Percentiles rank a stretch among this genome's conserved stretches.
Evolutionary conservation across 2,888 invertebrate genomes (phyloP).

Genomic region (Amaurobius ferox): DNA sequence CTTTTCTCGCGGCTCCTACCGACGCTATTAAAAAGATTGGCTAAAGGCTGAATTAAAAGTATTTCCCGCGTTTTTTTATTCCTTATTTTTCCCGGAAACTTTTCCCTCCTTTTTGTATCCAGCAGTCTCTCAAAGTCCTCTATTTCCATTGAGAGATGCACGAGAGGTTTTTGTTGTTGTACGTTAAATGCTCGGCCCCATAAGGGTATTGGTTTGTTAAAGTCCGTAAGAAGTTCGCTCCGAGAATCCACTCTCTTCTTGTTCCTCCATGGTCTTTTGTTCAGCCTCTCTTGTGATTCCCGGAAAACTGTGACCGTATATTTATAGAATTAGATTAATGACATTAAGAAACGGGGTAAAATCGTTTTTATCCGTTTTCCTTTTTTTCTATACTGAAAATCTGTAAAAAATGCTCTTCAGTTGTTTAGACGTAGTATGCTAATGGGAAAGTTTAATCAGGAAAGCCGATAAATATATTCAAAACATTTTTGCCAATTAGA

Average conservation of each 20-base stretch:
- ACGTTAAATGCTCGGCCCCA: slow-evolving; percentile 15
- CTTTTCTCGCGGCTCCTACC: slow-evolving; percentile 50
- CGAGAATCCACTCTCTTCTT: neutral
- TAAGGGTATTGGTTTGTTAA: slow-evolving; percentile 61
- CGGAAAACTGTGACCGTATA: neutral
- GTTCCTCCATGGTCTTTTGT: neutral
- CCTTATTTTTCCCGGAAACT: slow-evolving; percentile 32
- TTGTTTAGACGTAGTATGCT: no score
- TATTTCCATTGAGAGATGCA: slow-evolving; percentile 57
- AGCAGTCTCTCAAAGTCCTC: slow-evolving; percentile 35
- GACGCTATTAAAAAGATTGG: slow-evolving; percentile 70
- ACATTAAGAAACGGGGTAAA: neutral
- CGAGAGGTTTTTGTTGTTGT: slow-evolving; percentile 16
- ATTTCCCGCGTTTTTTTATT: slow-evolving; percentile 29
- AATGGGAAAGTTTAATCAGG: neutral
- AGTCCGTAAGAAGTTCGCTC: slow-evolving; percentile 1
- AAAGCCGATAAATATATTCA: neutral
- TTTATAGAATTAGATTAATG: slow-evolving; percentile 7
- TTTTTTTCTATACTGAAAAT: neutral
- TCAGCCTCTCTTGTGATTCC: neutral
- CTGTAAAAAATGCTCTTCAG: neutral
- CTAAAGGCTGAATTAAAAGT: slow-evolving; percentile 68
- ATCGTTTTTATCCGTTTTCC: neutral
- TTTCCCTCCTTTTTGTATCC: slow-evolving; percentile 23
- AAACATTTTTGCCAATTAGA: neutral